phyloP scores from a whole-genome alignment of 2,888 invertebrate species.

The Gymnoscelis rufifasciata region DNA sequence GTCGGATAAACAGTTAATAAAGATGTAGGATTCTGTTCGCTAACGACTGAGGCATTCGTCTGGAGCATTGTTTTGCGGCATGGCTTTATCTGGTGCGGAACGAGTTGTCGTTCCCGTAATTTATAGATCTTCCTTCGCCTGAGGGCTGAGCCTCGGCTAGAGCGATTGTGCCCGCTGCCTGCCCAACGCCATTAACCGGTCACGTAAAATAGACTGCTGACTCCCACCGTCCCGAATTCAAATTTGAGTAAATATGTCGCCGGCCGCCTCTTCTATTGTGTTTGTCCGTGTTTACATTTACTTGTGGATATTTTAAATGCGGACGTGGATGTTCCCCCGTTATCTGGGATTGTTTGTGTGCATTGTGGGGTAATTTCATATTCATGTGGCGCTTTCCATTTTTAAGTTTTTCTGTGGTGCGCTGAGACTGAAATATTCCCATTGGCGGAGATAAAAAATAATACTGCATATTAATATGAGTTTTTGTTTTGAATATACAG shows the following conservation, averaged over 20 bases:
- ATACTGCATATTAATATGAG: slow-evolving; percentile 19
- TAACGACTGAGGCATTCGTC: slow-evolving; percentile 68
- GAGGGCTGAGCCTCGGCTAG: slow-evolving; percentile 45
- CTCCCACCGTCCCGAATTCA: slow-evolving; percentile 65
- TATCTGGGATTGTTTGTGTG: slow-evolving; percentile 46
- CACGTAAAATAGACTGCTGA: slow-evolving; percentile 66
- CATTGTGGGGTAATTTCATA: slow-evolving; percentile 38
- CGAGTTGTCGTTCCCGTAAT: slow-evolving; percentile 75
- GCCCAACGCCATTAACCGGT: slow-evolving; percentile 63
- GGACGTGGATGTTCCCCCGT: slow-evolving; percentile 44
- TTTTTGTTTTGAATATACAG: slow-evolving; percentile 4
- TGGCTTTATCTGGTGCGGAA: slow-evolving; percentile 73
- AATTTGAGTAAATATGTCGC: slow-evolving; percentile 69
- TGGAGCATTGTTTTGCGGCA: slow-evolving; percentile 72
- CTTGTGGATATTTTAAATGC: slow-evolving; percentile 52
- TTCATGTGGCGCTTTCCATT: slow-evolving; percentile 33
- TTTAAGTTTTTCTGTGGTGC: slow-evolving; percentile 25
- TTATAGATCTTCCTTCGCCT: slow-evolving; percentile 74
- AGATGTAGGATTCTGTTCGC: slow-evolving; percentile 62
- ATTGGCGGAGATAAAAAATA: slow-evolving; percentile 15
- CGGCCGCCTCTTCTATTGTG: slow-evolving; percentile 53
- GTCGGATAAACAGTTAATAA: slow-evolving; percentile 66
- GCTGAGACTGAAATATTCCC: slow-evolving; percentile 21
- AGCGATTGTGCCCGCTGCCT: slow-evolving; percentile 8
- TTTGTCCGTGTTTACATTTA: slow-evolving; percentile 54